A percentile compares a stretch with the other conserved stretches of the same genome.
Conservation (phyloP, 2,888 invertebrate species). For the Acanthosepion pharaonis region DNA sequence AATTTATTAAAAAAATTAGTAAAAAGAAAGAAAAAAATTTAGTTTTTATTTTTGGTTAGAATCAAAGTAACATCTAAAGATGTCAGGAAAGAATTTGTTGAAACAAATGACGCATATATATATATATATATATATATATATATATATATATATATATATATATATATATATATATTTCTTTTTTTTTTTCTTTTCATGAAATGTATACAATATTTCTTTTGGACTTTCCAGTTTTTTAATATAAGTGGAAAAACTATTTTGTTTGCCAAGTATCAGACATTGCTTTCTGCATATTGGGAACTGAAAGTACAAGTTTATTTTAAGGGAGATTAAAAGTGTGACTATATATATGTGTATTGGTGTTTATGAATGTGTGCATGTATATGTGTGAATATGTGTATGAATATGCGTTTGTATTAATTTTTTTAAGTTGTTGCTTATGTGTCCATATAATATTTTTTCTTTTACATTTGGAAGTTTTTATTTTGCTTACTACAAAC, state of each 20-base stretch:
- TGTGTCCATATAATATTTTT: no score
- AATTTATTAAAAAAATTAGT: background rate
- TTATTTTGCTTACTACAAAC: no score
- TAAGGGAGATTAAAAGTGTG: background rate
- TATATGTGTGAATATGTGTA: no score
- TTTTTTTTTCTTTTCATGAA: background rate
- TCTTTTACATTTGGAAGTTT: no score
- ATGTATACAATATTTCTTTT: background rate
- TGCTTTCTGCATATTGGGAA: background rate
- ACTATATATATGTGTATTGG: background rate
- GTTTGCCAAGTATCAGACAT: background rate
- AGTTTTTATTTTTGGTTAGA: background rate
- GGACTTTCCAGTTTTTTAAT: background rate
- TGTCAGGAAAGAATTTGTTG: conserved; percentile 6
- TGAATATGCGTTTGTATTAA: no score
- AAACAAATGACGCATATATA: background rate
- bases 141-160: no score
- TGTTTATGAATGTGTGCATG: no score
- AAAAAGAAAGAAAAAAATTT: background rate
- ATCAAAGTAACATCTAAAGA: background rate
- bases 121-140: no score
- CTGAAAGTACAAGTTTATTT: background rate
- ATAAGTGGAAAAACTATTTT: background rate
- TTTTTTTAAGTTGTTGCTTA: no score
- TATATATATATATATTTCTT: no score